Conservation (phyloP, 2,113 vertebrate species). For the Pachycephala philippinensis region DNA sequence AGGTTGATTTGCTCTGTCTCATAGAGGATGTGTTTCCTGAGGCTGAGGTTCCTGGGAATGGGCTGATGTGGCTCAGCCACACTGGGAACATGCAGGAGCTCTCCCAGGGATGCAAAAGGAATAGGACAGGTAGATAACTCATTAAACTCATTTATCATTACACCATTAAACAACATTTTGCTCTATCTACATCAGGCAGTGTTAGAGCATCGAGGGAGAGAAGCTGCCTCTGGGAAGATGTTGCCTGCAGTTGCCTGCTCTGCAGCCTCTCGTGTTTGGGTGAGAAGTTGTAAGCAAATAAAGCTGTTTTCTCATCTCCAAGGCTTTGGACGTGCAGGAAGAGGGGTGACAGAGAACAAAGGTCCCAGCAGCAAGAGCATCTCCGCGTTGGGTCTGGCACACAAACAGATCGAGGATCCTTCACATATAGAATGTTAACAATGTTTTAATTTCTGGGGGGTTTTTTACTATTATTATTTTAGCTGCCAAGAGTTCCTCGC, state of each 20-base stretch:
- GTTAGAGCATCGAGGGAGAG: not conserved
- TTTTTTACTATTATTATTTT: not conserved
- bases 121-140: no score
- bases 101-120: not conserved
- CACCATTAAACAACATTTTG: not conserved
- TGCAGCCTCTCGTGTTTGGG: not conserved
- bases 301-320: not conserved
- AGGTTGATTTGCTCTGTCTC: fast-evolving
- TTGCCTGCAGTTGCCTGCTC: not conserved
- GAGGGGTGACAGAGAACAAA: not conserved
- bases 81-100: not conserved
- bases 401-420: not conserved
- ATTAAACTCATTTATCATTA: no score
- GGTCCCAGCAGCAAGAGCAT: not conserved
- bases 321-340: not conserved
- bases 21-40: not conserved
- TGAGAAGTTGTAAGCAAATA: not conserved
- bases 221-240: fast-evolving
- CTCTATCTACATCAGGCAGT: fast-evolving
- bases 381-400: not conserved
- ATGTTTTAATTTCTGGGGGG: not conserved
- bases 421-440: not conserved
- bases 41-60: not conserved
- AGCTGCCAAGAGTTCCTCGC: slow-evolving; percentile 43
- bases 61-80: not conserved